These are phyloP conservation scores for Oncorhynchus tshawytscha DNA, from an alignment of 2,113 vertebrate species.

Conservation along the genomic window DNA sequence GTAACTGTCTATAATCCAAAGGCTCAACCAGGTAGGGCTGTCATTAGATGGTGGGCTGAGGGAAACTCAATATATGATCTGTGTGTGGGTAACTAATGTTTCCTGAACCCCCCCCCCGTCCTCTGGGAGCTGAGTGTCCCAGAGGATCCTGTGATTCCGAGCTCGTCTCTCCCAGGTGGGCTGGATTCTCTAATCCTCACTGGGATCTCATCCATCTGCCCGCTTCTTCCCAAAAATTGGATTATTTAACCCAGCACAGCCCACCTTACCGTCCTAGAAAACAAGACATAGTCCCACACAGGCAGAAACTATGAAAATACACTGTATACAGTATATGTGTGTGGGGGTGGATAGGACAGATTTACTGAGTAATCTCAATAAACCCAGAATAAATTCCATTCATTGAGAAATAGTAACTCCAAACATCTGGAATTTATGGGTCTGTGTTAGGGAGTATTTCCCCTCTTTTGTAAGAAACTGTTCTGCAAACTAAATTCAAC, in stretches of 20 bases:
- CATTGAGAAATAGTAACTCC: neutral
- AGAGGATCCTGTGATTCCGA: conserved; percentile 3
- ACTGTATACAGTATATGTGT: too few species aligned
- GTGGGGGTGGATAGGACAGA: too few species aligned
- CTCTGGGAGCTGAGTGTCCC: conserved; percentile 31
- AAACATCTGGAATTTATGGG: too few species aligned
- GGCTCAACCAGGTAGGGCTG: neutral
- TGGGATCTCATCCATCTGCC: too few species aligned
- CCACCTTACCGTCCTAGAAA: neutral
- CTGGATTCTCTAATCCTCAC: conserved; percentile 43
- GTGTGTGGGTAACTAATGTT: neutral
- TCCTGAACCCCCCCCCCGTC: neutral
- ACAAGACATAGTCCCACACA: neutral
- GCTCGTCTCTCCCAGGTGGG: conserved; percentile 53
- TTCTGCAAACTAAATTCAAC: neutral
- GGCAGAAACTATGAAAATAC: neutral
- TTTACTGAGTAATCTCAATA: neutral
- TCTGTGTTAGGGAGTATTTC: neutral
- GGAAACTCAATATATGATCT: neutral
- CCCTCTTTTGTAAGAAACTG: neutral
- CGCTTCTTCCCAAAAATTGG: conserved; percentile 25
- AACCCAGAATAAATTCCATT: neutral
- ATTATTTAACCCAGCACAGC: neutral
- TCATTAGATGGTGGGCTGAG: neutral
- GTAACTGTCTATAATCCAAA: conserved; percentile 6